phyloP scores from a whole-genome alignment of 2,888 invertebrate genomes.

The Limenitis camilla region DNA sequence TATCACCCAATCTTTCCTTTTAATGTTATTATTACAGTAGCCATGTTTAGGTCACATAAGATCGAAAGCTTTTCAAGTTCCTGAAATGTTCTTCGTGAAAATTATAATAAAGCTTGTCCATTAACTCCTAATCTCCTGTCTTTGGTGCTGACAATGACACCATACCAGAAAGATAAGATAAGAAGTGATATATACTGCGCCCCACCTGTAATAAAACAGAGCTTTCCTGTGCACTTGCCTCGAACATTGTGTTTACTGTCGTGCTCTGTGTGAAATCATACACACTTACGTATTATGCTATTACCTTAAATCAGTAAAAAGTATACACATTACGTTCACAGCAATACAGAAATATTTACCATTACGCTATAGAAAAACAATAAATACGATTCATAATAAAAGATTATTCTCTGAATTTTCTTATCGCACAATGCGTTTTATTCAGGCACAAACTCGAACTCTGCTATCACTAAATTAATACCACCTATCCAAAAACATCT shows the following conservation, averaged over 20 bases:
- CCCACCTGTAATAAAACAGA: conserved; percentile 20
- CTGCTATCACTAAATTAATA: too few relatives aligned
- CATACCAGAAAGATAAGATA: conserved; percentile 48
- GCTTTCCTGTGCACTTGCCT: conserved; percentile 10
- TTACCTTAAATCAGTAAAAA: neutral
- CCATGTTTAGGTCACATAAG: neutral
- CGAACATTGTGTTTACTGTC: neutral
- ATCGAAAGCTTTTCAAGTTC: neutral
- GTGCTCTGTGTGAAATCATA: neutral
- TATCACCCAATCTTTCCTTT: too few relatives aligned
- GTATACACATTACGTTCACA: too few relatives aligned
- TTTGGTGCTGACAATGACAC: conserved; percentile 40
- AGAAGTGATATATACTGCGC: conserved; percentile 39
- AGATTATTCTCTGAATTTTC: too few relatives aligned
- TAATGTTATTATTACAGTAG: too few relatives aligned
- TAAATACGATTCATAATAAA: too few relatives aligned
- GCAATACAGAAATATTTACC: too few relatives aligned
- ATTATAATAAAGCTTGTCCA: conserved; percentile 18
- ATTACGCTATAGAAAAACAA: too few relatives aligned
- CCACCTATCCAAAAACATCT: too few relatives aligned
- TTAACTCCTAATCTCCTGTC: conserved; percentile 26
- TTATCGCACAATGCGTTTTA: too few relatives aligned
- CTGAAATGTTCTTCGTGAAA: neutral
- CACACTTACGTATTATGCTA: neutral
- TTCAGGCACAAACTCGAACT: too few relatives aligned